These are phyloP conservation scores for Ceratosolen fusciceps DNA, from an alignment of 1,140 invertebrate genomes.

Conservation along the genomic window DNA sequence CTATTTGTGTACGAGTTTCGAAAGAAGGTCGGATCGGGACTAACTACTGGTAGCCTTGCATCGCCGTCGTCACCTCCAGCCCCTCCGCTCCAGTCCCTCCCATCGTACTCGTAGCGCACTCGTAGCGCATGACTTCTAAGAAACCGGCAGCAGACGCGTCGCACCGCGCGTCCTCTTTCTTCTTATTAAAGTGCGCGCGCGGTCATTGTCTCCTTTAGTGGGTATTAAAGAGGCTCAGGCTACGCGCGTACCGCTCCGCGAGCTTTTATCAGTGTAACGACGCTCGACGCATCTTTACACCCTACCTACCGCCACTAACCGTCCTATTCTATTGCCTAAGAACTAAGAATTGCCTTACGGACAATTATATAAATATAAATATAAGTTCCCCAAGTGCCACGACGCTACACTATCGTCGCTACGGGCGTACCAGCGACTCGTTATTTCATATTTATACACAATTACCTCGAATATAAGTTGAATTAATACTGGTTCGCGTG, in stretches of 20 bases:
- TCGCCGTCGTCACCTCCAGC: neutral
- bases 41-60: no score
- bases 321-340: no score
- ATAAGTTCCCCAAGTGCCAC: neutral
- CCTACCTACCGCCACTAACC: neutral
- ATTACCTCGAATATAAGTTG: no score
- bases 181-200: neutral
- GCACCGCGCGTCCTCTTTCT: neutral
- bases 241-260: neutral
- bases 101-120: neutral
- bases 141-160: neutral
- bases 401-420: no score
- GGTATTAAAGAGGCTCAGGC: neutral
- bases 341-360: neutral
- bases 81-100: neutral
- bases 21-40: constrained; percentile 32
- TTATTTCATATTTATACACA: no score
- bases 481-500: no score
- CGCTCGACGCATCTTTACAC: neutral
- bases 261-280: neutral
- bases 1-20: neutral
- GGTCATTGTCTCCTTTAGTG: neutral
- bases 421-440: no score
- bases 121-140: neutral
- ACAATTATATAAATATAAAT: neutral